phyloP scores from a whole-genome alignment of 1,140 invertebrate genomes.

The Tetragonula clypearis region DNA sequence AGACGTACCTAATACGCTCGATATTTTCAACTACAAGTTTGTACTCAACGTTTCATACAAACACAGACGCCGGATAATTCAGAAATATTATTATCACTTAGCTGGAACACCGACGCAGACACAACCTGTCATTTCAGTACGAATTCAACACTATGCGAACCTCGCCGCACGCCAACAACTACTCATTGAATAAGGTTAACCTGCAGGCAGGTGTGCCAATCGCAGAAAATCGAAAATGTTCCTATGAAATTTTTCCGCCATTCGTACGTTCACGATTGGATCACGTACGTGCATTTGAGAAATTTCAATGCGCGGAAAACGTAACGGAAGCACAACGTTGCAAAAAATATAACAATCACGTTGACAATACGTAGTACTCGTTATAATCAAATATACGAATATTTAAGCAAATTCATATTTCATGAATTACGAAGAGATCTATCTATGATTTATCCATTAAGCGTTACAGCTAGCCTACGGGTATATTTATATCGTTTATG shows the following conservation, averaged over 20 bases:
- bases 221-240: conserved; percentile 26
- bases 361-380: background rate
- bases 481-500: background rate
- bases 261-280: background rate
- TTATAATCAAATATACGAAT: background rate
- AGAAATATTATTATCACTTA: conserved; percentile 4
- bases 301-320: background rate
- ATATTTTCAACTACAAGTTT: background rate
- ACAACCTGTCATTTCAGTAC: conserved; percentile 41
- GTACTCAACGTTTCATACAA: background rate
- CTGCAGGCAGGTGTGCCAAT: conserved; percentile 58
- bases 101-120: conserved; percentile 17
- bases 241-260: background rate
- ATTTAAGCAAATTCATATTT: background rate
- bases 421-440: background rate
- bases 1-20: background rate
- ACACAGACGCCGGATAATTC: background rate
- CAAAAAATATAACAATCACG: background rate
- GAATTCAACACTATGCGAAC: conserved; percentile 27
- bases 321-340: too few species aligned
- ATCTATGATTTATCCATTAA: background rate
- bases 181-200: conserved; percentile 53
- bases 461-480: background rate
- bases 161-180: conserved; percentile 49
- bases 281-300: background rate